Percentiles rank a stretch among this genome's conserved stretches.
Conservation (phyloP, 2,797 vertebrate genomes). For the Cottoperca gobio region DNA sequence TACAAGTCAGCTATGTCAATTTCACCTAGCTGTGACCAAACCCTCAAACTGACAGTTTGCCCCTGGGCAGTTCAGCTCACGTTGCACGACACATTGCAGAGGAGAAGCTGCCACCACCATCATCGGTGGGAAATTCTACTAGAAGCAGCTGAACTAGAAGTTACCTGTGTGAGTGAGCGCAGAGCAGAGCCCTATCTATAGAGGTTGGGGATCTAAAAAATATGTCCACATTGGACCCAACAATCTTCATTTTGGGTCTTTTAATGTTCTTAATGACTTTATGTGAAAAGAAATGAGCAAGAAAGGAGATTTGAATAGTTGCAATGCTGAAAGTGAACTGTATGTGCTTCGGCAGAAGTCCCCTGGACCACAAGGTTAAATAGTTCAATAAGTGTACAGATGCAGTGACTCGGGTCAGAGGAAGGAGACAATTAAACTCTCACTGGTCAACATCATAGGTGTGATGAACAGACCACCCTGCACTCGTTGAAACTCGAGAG, state of each 20-base stretch:
- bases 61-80: background rate
- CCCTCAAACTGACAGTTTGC: background rate
- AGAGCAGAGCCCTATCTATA: background rate
- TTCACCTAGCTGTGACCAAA: background rate
- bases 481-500: constrained; percentile 20
- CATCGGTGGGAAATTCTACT: background rate
- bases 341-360: background rate
- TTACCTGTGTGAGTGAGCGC: background rate
- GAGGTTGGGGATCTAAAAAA: background rate
- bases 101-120: background rate
- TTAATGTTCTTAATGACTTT: no score
- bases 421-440: background rate
- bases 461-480: background rate
- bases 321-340: background rate
- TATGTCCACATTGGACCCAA: background rate
- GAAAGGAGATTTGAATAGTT: background rate
- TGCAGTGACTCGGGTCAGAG: background rate
- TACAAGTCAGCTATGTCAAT: background rate
- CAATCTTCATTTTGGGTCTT: background rate
- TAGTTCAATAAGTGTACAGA: background rate
- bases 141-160: background rate
- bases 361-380: no score
- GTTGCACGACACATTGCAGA: background rate
- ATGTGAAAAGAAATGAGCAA: no score
- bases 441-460: background rate